Base-by-base conservation (phyloP, 2,888 invertebrate species). In the Axea sp. region DNA sequence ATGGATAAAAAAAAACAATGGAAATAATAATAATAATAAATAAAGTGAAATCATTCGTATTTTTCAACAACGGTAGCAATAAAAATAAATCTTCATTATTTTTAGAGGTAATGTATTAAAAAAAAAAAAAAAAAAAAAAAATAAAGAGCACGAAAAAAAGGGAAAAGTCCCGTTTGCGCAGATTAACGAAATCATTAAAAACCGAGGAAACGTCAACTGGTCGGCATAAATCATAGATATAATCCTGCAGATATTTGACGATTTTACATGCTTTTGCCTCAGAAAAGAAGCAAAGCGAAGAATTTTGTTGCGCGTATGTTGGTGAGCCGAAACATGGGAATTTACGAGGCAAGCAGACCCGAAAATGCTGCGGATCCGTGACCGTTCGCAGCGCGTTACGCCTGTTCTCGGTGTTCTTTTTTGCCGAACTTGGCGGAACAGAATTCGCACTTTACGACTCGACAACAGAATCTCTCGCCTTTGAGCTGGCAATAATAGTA, bases 361-460 rank as follows among this genome's bases (percentile, higher is more conserved):
- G 60, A 64, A 64, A 74, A 62, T 41, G 62, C 41, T 43, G 53
- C 37, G 30, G 51, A 73, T 60, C 49, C 62, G 67, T 73, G 62
- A 49, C 47, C 73, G 49, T 62, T 53, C 33, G 65, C 59, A 59
- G 37, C 71, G 55, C 49, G 71, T 51, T 72, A 65, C 72, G 35
- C 65, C 33, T 17, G 15, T 14, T 17, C 39, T 41, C 14, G 22
- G 43, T 17, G 51, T 45, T 14, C 19, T 62, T 60, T 57, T 71
- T 47, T 55, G 47, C 43, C 35, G 8, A 24, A 41, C 9, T 59
- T 69, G 62, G 76, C 72, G 69, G 74, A 74, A 76, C 74, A 76
- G 74, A 76, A 76, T 76, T 74, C 59, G 59, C 57, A 69, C 51
- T 76, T 76, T 76, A 76, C 69, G 76, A 76, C 74, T 73, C 73